Conservation (phyloP, 2,113 vertebrate genomes). For the Odocoileus hemionus region DNA sequence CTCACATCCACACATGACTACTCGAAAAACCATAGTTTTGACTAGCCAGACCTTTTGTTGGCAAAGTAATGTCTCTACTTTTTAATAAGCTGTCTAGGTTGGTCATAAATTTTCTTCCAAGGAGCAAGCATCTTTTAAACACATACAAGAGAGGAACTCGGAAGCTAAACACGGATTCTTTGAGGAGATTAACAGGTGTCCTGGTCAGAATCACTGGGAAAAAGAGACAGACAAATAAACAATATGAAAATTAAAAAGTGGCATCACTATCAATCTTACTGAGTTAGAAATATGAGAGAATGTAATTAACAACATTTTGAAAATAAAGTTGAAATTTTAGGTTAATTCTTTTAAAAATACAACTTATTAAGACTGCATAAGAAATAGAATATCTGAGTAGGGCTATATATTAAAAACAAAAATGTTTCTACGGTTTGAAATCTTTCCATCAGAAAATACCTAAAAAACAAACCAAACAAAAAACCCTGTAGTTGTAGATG, state of each 20-base stretch:
- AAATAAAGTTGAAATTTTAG: neutral
- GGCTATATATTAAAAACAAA: neutral
- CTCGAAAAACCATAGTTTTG: neutral
- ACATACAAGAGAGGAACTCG: neutral
- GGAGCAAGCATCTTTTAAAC: neutral
- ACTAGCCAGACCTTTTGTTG: neutral
- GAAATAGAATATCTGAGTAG: neutral
- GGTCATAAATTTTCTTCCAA: neutral
- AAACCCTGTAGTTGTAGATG: neutral
- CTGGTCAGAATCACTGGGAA: neutral
- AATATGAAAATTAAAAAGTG: neutral
- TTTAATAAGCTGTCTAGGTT: neutral
- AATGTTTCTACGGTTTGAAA: neutral
- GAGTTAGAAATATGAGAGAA: neutral
- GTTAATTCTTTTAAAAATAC: neutral
- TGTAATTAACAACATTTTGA: constrained; percentile 3
- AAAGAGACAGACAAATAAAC: neutral
- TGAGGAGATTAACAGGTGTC: neutral
- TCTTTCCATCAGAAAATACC: neutral
- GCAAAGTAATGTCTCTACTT: neutral
- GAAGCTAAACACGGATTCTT: neutral
- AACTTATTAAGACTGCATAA: neutral
- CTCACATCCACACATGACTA: neutral
- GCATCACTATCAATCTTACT: neutral
- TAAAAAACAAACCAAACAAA: neutral